phyloP scores from a whole-genome alignment of 2,888 invertebrate species.

The Acleris sparsana region DNA sequence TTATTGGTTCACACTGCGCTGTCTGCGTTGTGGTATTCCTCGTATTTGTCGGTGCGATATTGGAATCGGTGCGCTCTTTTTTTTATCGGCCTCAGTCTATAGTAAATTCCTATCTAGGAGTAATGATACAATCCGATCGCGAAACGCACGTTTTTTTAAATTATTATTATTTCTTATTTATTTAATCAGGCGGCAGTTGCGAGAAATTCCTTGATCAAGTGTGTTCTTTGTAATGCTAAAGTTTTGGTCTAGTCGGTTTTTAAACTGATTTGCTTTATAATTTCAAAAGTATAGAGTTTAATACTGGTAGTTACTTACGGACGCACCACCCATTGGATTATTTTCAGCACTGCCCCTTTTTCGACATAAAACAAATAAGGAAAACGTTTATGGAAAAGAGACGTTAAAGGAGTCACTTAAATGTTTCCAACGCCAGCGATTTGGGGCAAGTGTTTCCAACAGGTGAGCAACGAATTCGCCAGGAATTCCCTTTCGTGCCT shows the following conservation, averaged over 20 bases:
- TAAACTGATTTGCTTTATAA: background rate
- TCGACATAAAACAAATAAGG: conserved; percentile 19
- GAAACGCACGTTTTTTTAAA: background rate
- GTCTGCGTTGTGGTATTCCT: conserved; percentile 42
- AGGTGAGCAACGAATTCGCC: conserved; percentile 22
- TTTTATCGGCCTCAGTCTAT: conserved; percentile 42
- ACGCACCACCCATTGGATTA: background rate
- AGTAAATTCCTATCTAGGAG: conserved; percentile 42
- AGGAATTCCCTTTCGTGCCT: conserved; percentile 13
- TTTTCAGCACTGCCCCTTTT: conserved; percentile 6
- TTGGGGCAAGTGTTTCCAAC: conserved; percentile 24
- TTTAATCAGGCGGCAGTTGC: no score
- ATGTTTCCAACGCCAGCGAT: conserved; percentile 12
- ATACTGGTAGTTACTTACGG: background rate
- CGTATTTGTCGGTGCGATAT: conserved; percentile 43
- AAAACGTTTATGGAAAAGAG: conserved; percentile 9
- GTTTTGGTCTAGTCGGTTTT: no score
- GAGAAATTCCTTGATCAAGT: no score
- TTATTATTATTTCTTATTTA: no score
- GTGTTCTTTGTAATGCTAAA: no score
- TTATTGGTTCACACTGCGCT: conserved; percentile 35
- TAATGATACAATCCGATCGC: conserved; percentile 14
- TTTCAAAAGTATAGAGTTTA: background rate
- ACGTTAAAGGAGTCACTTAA: conserved; percentile 15
- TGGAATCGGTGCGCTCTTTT: conserved; percentile 47